Evolutionary conservation across 2,888 invertebrate genomes (phyloP), one percentile per base, ranked within the genome.

Genomic region (Pterostichus madidus): DNA sequence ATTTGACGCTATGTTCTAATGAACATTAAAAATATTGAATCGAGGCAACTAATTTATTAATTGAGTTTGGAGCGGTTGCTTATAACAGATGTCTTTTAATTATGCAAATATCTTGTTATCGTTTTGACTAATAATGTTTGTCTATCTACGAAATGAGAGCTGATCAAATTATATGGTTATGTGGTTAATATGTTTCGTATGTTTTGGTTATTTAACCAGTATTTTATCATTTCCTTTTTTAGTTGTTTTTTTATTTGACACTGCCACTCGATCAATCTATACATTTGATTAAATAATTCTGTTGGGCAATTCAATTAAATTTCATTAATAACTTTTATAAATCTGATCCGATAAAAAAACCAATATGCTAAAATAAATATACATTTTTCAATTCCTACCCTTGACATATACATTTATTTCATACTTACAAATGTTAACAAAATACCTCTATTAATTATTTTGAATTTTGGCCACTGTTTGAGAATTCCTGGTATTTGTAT

Each of bases 11-110:
- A 35, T 64, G 59, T 13, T 64, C n/a, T 31, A 44, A 44, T 56
- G 64, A 31, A 59, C 7, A 10, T 11, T 39, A 59, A 61, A 79
- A 79, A 64, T 71, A 79, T 61, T 49, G 56, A 76, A 76, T 76
- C 39, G 76, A 56, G 39, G 24, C 78, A 59, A 17, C 61, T 79
- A 79, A 79, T 49, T 61, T 49, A 79, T 79, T 79, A 79, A 79
- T 79, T 79, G 46, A 46, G 61, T 79, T 61, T 59, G 46, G 49
- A 24, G 52, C 32, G 11, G 39, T 52, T 76, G 24, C 32, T 76
- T 32, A 76, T 15, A 44, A 79, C 79, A 79, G 59, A 61, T 79
- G 61, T 46, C 31, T 64, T 61, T 44, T 24, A 44, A 71, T 71
- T 71, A 71, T 64, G 64, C 68, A 44, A 71, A 71, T 39, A 39